phyloP scores from a whole-genome alignment of 2,888 invertebrate genomes.

The Incurvaria masculella region DNA sequence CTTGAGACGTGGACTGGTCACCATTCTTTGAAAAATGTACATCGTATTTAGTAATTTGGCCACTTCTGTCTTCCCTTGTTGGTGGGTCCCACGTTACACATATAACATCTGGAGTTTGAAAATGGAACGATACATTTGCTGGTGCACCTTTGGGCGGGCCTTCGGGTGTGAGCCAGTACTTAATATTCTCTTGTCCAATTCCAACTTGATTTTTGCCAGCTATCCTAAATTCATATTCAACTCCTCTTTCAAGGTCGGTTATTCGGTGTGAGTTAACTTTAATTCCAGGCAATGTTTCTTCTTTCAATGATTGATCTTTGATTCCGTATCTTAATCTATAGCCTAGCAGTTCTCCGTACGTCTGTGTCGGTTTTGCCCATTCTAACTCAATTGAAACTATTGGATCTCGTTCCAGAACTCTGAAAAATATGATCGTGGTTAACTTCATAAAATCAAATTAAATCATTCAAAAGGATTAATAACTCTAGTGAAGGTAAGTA shows the following conservation, averaged over 20 bases:
- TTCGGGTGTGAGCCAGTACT: slow-evolving; percentile 90
- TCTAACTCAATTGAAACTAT: slow-evolving; percentile 87
- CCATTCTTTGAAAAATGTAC: slow-evolving; percentile 89
- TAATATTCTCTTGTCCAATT: slow-evolving; percentile 90
- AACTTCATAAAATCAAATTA: background rate
- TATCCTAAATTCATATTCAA: slow-evolving; percentile 95
- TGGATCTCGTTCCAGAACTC: slow-evolving; percentile 82
- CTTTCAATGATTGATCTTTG: slow-evolving; percentile 73
- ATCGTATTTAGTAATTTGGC: slow-evolving; percentile 90
- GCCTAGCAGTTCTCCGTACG: slow-evolving; percentile 84
- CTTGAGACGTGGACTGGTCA: slow-evolving; percentile 74
- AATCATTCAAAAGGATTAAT: background rate
- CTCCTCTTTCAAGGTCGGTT: slow-evolving; percentile 83
- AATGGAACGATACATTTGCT: slow-evolving; percentile 77
- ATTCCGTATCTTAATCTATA: slow-evolving; percentile 87
- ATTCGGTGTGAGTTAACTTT: slow-evolving; percentile 70
- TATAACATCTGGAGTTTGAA: slow-evolving; percentile 91
- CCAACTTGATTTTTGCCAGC: slow-evolving; percentile 95
- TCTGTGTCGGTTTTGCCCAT: slow-evolving; percentile 88
- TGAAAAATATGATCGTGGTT: slow-evolving; percentile 30
- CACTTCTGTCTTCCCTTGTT: slow-evolving; percentile 83
- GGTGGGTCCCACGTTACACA: slow-evolving; percentile 90
- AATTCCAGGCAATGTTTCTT: slow-evolving; percentile 67
- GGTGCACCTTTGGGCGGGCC: slow-evolving; percentile 89
- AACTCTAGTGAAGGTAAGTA: slow-evolving; percentile 11